Evolutionary conservation across 2,888 invertebrate species (phyloP).

Genomic region (Agrenia bidenticulata): DNA sequence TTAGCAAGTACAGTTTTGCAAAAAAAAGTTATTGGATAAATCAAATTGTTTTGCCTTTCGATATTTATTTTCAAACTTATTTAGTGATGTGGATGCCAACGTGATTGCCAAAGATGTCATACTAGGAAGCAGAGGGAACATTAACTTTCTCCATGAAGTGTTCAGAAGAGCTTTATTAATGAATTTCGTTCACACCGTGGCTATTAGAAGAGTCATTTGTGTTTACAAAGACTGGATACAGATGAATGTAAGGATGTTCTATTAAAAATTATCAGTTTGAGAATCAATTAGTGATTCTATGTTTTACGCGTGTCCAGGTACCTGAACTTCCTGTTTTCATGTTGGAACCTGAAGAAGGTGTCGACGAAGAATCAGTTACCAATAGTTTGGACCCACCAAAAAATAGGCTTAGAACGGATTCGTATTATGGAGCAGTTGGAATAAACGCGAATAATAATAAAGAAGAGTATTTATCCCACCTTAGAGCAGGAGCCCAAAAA

Average conservation of each 20-base stretch:
- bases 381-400: slow-evolving; percentile 34
- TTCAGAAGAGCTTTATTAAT: slow-evolving; percentile 89
- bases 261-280: slow-evolving; percentile 2
- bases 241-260: slow-evolving; percentile 67
- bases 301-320: slow-evolving; percentile 58
- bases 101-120: slow-evolving; percentile 68
- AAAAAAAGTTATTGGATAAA: neutral
- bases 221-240: slow-evolving; percentile 96
- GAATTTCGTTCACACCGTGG: slow-evolving; percentile 82
- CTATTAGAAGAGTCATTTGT: slow-evolving; percentile 82
- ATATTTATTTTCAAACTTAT: neutral
- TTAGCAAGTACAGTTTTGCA: slow-evolving; percentile 31
- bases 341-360: slow-evolving; percentile 60
- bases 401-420: slow-evolving; percentile 43
- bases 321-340: slow-evolving; percentile 79
- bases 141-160: slow-evolving; percentile 92
- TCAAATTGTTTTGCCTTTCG: neutral
- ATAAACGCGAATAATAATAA: slow-evolving; percentile 45
- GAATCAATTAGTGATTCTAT: slow-evolving; percentile 8
- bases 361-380: slow-evolving; percentile 45
- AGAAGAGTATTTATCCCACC: slow-evolving; percentile 70
- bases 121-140: slow-evolving; percentile 82
- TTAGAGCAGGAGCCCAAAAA: slow-evolving; percentile 77
- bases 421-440: slow-evolving; percentile 47
- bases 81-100: slow-evolving; percentile 46